A percentile compares a stretch with the other conserved stretches of the same genome.
These are phyloP conservation scores for Mixornis gularis DNA, from an alignment of 2,113 vertebrate species.

Conservation along the genomic window DNA sequence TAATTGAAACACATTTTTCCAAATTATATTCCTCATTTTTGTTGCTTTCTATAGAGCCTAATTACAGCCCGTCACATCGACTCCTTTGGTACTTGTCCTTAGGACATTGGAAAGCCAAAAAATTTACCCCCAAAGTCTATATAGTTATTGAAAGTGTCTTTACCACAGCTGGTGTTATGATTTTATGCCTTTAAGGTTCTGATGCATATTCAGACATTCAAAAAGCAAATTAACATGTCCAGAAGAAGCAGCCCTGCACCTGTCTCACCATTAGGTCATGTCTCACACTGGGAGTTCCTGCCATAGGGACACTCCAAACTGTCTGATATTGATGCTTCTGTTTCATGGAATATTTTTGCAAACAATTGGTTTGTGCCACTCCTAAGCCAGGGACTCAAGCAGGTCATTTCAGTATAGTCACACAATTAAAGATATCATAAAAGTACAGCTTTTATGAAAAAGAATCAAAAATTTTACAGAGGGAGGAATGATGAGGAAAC, in stretches of 20 bases:
- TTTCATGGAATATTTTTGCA: background rate
- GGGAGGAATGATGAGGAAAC: background rate
- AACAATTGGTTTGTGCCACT: background rate
- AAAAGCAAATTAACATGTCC: slow-evolving; percentile 4
- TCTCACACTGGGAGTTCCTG: background rate
- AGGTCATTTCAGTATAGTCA: background rate
- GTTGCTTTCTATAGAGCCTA: background rate
- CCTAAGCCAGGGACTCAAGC: background rate
- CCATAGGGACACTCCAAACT: background rate
- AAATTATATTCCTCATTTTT: background rate
- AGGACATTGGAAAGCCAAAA: background rate
- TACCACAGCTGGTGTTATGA: background rate
- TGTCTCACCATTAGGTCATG: background rate
- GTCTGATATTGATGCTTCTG: accelerated
- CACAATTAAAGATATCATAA: background rate
- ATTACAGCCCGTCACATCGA: background rate
- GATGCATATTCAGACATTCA: slow-evolving; percentile 47
- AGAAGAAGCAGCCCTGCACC: slow-evolving; percentile 3
- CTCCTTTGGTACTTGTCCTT: slow-evolving; percentile 8
- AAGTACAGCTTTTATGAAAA: background rate
- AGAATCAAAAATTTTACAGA: background rate
- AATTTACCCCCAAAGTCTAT: background rate
- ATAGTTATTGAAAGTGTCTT: slow-evolving; percentile 19
- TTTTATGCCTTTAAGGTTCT: slow-evolving; percentile 54
- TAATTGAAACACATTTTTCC: background rate